A percentile compares a stretch with the other conserved stretches of the same genome.
These are phyloP conservation scores for Dicroscelio sp. DNA, from an alignment of 2,888 invertebrate genomes.

Conservation along the genomic window DNA sequence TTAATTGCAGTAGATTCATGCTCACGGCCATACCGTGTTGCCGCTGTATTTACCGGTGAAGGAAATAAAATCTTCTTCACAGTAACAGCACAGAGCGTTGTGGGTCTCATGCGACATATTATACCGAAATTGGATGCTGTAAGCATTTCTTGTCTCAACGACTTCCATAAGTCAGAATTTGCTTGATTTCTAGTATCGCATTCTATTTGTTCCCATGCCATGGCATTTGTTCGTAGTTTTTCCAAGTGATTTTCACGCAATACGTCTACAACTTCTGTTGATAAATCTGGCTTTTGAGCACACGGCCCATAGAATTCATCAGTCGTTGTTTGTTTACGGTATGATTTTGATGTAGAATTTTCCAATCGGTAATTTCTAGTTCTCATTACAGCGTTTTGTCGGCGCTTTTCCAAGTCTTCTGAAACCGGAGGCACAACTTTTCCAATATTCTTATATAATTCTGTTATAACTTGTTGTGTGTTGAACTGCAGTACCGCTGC, in stretches of 20 bases:
- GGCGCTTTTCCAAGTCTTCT: not conserved
- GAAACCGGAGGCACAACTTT: not conserved
- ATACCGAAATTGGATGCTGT: constrained; percentile 73
- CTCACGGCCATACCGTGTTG: constrained; percentile 53
- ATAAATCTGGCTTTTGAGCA: not conserved
- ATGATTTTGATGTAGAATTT: not conserved
- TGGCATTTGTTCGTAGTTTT: not conserved
- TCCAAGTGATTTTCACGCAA: not conserved
- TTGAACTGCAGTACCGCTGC: constrained; percentile 21
- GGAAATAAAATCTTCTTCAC: no score
- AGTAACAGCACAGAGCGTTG: constrained; percentile 40
- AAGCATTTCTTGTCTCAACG: constrained; percentile 27
- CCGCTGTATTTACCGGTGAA: not conserved
- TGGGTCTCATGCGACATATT: constrained; percentile 55
- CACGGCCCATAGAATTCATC: not conserved
- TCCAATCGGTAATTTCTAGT: no score
- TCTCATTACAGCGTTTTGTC: no score
- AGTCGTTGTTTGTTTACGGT: not conserved
- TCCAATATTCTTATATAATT: not conserved
- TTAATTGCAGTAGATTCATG: constrained; percentile 57
- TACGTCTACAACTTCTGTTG: not conserved
- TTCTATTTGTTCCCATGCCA: not conserved
- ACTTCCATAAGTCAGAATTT: not conserved
- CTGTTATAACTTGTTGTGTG: not conserved
- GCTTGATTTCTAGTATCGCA: not conserved